Percentiles rank a stretch among this genome's conserved stretches.
Evolutionary conservation across 2,113 vertebrate genomes (phyloP).

Genomic region (Acrocephalus kingi): DNA sequence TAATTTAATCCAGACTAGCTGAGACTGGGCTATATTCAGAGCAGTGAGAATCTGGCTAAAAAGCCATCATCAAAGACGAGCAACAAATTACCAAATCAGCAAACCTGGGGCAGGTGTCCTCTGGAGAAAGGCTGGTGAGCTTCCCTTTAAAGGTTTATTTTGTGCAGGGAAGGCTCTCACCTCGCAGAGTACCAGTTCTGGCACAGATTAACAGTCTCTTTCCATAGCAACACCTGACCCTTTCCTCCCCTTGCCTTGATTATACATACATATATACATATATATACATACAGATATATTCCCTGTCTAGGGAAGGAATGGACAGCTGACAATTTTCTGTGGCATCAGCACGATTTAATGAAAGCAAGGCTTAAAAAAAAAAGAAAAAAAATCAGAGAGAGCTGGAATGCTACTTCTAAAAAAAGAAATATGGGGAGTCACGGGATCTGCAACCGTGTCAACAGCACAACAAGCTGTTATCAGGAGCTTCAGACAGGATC

Average conservation of each 20-base stretch:
- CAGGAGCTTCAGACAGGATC: not conserved
- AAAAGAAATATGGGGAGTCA: not conserved
- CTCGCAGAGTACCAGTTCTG: not conserved
- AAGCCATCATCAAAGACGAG: not conserved
- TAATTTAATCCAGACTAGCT: not conserved
- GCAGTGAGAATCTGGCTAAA: not conserved
- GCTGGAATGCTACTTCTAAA: not conserved
- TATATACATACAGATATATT: not conserved
- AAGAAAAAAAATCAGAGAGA: accelerated
- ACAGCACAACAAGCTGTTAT: slow-evolving; percentile 29
- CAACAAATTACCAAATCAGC: not conserved
- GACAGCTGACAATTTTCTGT: slow-evolving; percentile 20
- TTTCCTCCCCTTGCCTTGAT: slow-evolving; percentile 10
- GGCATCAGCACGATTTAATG: not conserved
- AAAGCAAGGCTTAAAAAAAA: not conserved
- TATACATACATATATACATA: slow-evolving; percentile 33
- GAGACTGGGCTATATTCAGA: not conserved
- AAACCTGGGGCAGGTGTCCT: not conserved
- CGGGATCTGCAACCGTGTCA: not conserved
- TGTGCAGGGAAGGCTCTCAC: not conserved
- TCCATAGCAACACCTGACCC: slow-evolving; percentile 54
- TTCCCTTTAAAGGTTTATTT: not conserved
- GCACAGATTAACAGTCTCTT: slow-evolving; percentile 25
- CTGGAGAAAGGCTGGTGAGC: not conserved
- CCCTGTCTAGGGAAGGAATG: not conserved